These are phyloP conservation scores for Limnephilus lunatus DNA, from an alignment of 2,888 invertebrate species.

Conservation along the genomic window DNA sequence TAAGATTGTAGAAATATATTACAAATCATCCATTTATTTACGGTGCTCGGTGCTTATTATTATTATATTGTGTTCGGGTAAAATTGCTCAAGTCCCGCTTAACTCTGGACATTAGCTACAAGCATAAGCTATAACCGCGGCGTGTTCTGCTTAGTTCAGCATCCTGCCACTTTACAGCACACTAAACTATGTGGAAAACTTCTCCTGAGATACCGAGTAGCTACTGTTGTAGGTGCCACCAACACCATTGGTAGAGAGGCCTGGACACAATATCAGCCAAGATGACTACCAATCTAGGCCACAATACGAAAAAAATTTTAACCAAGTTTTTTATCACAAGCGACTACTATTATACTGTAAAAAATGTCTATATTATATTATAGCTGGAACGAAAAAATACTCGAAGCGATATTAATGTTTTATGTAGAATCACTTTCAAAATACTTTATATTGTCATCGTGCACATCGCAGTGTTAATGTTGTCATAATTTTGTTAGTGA, in stretches of 20 bases:
- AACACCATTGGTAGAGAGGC: not conserved
- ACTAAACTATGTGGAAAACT: slow-evolving; percentile 2
- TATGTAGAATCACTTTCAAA: not conserved
- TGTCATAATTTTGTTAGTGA: not conserved
- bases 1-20: too few relatives aligned
- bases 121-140: not conserved
- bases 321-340: too few relatives aligned
- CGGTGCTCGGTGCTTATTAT: too few relatives aligned
- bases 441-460: not conserved
- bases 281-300: not conserved
- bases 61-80: not conserved
- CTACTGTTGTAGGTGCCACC: not conserved
- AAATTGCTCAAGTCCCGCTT: not conserved
- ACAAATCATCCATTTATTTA: too few relatives aligned
- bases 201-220: not conserved
- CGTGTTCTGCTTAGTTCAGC: not conserved
- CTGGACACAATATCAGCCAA: not conserved
- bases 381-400: not conserved
- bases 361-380: too few relatives aligned
- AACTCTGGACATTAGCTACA: not conserved
- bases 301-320: not conserved
- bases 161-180: not conserved
- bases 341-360: too few relatives aligned
- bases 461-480: not conserved
- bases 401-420: not conserved